These are phyloP conservation scores for Cephus pygmeus DNA, from an alignment of 2,888 invertebrate genomes.

Conservation along the genomic window DNA sequence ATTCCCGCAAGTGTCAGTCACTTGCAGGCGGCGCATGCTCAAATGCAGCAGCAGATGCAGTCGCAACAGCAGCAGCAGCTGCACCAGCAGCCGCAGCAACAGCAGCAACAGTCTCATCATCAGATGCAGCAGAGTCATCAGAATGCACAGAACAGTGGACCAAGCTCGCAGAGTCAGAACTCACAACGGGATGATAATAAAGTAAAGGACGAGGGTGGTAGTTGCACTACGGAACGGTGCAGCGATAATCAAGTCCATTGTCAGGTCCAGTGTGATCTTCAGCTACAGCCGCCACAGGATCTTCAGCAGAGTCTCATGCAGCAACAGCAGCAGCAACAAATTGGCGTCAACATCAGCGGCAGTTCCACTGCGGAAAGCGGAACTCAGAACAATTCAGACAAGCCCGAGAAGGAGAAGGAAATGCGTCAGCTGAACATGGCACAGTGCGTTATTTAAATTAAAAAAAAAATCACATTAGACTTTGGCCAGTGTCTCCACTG, in stretches of 20 bases:
- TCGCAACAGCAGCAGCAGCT: conserved; percentile 65
- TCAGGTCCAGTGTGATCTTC: conserved; percentile 64
- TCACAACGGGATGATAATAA: conserved; percentile 65
- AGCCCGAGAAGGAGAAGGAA: conserved; percentile 58
- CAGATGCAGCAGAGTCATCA: conserved; percentile 63
- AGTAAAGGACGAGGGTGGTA: conserved; percentile 62
- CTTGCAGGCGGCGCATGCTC: conserved; percentile 56
- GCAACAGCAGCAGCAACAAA: conserved; percentile 70
- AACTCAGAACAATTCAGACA: conserved; percentile 52
- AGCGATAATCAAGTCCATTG: conserved; percentile 64
- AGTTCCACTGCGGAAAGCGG: conserved; percentile 48
- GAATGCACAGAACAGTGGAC: conserved; percentile 66
- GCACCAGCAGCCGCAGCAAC: conserved; percentile 67
- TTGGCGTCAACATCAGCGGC: conserved; percentile 53
- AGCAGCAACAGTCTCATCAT: conserved; percentile 56
- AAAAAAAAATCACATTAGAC: neutral
- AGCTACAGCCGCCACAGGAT: conserved; percentile 64
- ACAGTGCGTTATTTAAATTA: conserved; percentile 47
- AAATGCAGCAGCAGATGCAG: conserved; percentile 54
- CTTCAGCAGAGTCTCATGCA: conserved; percentile 63
- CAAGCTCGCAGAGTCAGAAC: conserved; percentile 51
- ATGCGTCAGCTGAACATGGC: conserved; percentile 62
- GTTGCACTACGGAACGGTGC: conserved; percentile 60
- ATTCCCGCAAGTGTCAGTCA: conserved; percentile 59
- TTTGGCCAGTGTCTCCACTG: neutral